phyloP scores from a whole-genome alignment of 30 jellyfish, hydroid and myxozoan species.

The Sanderia malayensis region DNA sequence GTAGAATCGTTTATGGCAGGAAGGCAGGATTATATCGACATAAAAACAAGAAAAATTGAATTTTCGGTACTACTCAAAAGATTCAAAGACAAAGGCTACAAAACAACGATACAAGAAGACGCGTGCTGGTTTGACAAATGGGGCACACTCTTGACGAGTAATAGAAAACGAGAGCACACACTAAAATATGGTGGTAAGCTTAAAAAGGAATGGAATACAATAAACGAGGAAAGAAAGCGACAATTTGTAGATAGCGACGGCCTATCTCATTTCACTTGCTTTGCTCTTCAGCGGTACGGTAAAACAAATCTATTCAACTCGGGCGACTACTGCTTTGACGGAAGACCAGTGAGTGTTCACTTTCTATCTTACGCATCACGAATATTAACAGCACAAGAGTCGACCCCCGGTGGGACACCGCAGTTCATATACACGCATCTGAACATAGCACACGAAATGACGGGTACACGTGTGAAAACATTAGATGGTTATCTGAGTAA shows the following conservation, averaged over 20 bases:
- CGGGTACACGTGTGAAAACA: conserved; percentile 72
- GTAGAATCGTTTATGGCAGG: conserved; percentile 84
- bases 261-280: conserved; percentile 65
- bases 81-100: conserved; percentile 46
- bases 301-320: conserved; percentile 64
- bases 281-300: conserved; percentile 60
- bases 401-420: conserved; percentile 43
- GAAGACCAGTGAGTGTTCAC: conserved; percentile 70
- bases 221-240: not conserved
- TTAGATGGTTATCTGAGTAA: conserved; percentile 53
- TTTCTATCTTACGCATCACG: conserved; percentile 42
- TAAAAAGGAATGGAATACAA: conserved; percentile 48
- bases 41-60: conserved; percentile 52
- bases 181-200: not conserved
- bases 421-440: conserved; percentile 81
- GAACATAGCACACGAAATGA: conserved; percentile 82
- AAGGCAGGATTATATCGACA: conserved; percentile 35
- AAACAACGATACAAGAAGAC: conserved; percentile 78
- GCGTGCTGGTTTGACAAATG: conserved; percentile 90
- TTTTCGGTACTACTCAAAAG: conserved; percentile 34
- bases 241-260: conserved; percentile 57
- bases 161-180: conserved; percentile 37
- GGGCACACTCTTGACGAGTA: conserved; percentile 85
- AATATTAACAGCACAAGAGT: conserved; percentile 29
- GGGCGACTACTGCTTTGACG: conserved; percentile 71